Conservation (phyloP, 23 tunicate genomes). For the Oikopleura dioica region DNA sequence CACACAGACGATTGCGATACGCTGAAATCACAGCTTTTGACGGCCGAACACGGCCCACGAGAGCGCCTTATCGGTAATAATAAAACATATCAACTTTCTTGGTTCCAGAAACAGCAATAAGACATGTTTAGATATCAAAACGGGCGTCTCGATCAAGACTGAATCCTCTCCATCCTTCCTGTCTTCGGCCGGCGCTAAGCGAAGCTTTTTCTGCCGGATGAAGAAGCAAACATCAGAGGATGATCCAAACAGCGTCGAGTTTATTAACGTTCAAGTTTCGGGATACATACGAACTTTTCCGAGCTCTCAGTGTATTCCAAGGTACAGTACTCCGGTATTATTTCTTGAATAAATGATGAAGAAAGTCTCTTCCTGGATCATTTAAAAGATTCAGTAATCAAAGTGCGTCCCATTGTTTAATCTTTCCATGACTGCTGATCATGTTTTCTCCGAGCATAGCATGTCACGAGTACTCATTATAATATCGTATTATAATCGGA, state of each 20-base stretch:
- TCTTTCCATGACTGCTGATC: too few species aligned
- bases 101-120: too few species aligned
- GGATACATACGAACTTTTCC: conserved; percentile 7
- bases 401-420: too few species aligned
- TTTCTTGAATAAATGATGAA: too few species aligned
- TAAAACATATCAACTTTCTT: too few species aligned
- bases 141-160: conserved; percentile 10
- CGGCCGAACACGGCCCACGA: conserved; percentile 12
- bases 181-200: background rate
- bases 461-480: too few species aligned
- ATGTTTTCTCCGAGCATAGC: too few species aligned
- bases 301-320: conserved; percentile 11
- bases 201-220: conserved; percentile 9
- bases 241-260: background rate
- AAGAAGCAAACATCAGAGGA: background rate
- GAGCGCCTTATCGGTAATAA: conserved; percentile 11
- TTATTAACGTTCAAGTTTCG: background rate
- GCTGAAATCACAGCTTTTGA: conserved; percentile 8
- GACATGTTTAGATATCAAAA: conserved; percentile 11
- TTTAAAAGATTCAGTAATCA: too few species aligned
- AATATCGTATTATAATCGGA: too few species aligned
- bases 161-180: conserved; percentile 7
- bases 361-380: too few species aligned
- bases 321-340: too few species aligned
- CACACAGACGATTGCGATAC: conserved; percentile 2